Percentiles rank a stretch among this genome's conserved stretches.
Conservation (phyloP, 1,140 invertebrate species). For the Orchestia grillus region DNA sequence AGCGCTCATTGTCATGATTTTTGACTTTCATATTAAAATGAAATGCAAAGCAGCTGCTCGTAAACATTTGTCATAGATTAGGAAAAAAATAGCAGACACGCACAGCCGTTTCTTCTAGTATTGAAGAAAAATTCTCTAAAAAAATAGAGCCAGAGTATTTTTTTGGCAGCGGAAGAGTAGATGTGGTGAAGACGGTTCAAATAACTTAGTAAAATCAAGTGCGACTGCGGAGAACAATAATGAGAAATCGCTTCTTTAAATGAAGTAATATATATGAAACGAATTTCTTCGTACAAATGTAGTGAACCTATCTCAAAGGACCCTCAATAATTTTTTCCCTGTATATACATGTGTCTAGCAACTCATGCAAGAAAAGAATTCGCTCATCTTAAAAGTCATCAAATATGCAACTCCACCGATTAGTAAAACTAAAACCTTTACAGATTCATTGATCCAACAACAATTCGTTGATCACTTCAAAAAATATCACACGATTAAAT, state of each 20-base stretch:
- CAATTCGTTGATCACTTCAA: not conserved
- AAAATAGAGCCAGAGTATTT: not conserved
- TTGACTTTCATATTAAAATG: not conserved
- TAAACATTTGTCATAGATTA: not conserved
- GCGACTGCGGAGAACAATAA: not conserved
- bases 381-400: no score
- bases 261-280: not conserved
- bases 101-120: not conserved
- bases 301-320: not conserved
- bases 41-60: not conserved
- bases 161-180: not conserved
- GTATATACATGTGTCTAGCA: not conserved
- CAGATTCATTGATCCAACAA: no score
- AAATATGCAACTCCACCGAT: not conserved
- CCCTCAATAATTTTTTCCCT: not conserved
- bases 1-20: not conserved
- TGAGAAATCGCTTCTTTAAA: not conserved
- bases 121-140: not conserved
- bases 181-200: not conserved
- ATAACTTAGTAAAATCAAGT: not conserved
- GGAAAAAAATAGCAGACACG: not conserved
- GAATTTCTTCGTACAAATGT: not conserved
- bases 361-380: no score
- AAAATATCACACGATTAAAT: not conserved
- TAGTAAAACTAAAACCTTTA: not conserved